Percentiles rank a stretch among this genome's conserved stretches.
These are phyloP conservation scores for Eudyptes chrysolophus DNA, from an alignment of 2,113 vertebrate genomes.

Conservation along the genomic window DNA sequence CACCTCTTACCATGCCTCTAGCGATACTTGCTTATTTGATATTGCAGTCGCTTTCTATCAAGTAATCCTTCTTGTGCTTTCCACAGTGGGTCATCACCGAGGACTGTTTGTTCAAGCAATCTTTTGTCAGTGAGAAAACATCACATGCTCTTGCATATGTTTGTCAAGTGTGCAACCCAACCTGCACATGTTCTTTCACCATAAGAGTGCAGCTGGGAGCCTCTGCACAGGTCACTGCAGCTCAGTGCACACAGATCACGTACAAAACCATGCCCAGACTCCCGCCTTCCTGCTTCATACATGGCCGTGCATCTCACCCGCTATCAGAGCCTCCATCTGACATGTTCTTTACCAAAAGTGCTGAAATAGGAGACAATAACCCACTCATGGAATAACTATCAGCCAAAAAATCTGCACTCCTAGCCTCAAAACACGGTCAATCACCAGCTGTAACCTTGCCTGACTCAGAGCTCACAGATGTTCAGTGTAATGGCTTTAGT, in stretches of 20 bases:
- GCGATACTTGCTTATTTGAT: background rate
- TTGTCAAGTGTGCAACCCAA: background rate
- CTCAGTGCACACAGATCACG: accelerated
- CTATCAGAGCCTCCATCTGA: background rate
- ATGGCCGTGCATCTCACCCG: accelerated
- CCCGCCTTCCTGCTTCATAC: background rate
- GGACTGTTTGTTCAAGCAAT: background rate
- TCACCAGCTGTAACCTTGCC: background rate
- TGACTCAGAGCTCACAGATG: background rate
- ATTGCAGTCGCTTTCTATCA: background rate
- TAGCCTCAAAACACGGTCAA: background rate
- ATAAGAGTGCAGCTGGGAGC: accelerated
- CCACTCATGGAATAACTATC: background rate
- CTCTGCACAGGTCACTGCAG: background rate
- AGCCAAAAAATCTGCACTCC: background rate
- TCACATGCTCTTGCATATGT: accelerated
- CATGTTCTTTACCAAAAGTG: background rate
- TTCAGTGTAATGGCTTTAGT: background rate
- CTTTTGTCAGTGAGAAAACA: background rate
- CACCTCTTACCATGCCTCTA: background rate
- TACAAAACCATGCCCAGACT: background rate
- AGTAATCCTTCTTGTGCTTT: background rate
- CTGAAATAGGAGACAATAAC: background rate
- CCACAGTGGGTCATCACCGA: accelerated
- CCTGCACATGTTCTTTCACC: too few relatives aligned